Percentiles rank a stretch among this genome's conserved stretches.
Conservation (phyloP, 2,113 vertebrate genomes). For the Lepus europaeus region DNA sequence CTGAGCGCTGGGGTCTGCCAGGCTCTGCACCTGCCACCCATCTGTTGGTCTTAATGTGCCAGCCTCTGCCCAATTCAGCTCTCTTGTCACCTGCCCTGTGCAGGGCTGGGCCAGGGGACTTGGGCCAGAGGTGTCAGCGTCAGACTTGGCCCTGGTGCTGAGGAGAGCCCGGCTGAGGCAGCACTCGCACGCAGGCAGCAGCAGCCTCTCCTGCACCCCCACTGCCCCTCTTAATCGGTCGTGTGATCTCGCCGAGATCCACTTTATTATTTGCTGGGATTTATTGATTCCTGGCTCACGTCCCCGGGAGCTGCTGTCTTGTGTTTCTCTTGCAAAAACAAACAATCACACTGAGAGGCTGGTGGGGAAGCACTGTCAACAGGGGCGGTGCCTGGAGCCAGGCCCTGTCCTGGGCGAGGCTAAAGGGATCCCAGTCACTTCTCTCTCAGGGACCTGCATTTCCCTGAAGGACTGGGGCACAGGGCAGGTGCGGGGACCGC, state of each 20-base stretch:
- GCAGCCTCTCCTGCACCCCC: not conserved
- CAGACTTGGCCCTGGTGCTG: not conserved
- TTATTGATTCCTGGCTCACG: not conserved
- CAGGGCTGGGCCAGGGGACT: not conserved
- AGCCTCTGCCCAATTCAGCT: not conserved
- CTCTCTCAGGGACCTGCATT: not conserved
- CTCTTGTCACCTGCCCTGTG: constrained; percentile 8
- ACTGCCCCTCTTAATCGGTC: not conserved
- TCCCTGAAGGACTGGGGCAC: not conserved
- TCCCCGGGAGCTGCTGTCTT: constrained; percentile 7
- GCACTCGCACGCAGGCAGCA: not conserved
- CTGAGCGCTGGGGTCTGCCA: not conserved
- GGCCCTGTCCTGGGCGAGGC: not conserved
- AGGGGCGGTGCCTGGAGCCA: not conserved
- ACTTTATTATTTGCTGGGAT: constrained; percentile 58
- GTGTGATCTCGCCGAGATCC: not conserved
- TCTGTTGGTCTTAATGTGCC: not conserved
- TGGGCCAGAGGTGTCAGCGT: not conserved
- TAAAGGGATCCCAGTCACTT: not conserved
- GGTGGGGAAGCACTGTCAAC: constrained; percentile 20
- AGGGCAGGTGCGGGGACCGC: not conserved
- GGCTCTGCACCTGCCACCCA: not conserved
- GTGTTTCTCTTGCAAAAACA: constrained; percentile 74
- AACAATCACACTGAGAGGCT: constrained; percentile 47
- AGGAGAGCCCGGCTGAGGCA: not conserved